Evolutionary conservation across 2,113 vertebrate genomes (phyloP).

Genomic region (Aldabrachelys gigantea): DNA sequence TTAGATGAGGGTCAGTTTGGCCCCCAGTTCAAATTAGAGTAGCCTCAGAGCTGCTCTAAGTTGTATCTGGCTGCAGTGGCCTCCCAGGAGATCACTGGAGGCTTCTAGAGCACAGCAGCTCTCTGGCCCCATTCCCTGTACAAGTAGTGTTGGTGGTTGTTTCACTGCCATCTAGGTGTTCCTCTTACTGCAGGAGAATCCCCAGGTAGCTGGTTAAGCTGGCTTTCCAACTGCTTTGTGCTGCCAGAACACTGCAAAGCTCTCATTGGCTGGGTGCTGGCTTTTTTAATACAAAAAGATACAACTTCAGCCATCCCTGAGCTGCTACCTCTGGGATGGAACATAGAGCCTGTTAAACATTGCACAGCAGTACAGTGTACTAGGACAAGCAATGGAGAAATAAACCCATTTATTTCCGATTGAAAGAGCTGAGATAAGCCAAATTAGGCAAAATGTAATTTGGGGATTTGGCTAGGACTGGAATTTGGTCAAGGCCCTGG

Average conservation of each 20-base stretch:
- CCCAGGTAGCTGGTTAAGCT: rapidly evolving
- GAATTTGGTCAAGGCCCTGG: neutral
- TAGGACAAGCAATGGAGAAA: neutral
- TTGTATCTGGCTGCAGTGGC: neutral
- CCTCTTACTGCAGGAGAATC: rapidly evolving
- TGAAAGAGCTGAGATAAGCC: neutral
- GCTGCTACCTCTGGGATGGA: neutral
- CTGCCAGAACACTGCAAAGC: rapidly evolving
- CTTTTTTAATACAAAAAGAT: too few relatives aligned
- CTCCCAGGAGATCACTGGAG: neutral
- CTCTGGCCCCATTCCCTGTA: rapidly evolving
- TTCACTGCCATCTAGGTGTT: rapidly evolving
- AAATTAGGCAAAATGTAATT: neutral
- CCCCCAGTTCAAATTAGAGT: rapidly evolving
- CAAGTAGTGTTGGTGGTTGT: neutral
- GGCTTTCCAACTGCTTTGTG: rapidly evolving
- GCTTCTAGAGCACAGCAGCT: neutral
- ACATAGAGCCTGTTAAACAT: neutral
- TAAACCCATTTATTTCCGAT: rapidly evolving
- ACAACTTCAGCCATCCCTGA: neutral
- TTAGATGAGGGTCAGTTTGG: rapidly evolving
- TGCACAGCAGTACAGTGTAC: rapidly evolving
- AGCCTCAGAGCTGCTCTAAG: neutral
- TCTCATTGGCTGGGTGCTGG: neutral
- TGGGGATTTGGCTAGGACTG: neutral